These are phyloP conservation scores for Gisinianus flammeolus DNA, from an alignment of 2,888 invertebrate genomes.

Conservation along the genomic window DNA sequence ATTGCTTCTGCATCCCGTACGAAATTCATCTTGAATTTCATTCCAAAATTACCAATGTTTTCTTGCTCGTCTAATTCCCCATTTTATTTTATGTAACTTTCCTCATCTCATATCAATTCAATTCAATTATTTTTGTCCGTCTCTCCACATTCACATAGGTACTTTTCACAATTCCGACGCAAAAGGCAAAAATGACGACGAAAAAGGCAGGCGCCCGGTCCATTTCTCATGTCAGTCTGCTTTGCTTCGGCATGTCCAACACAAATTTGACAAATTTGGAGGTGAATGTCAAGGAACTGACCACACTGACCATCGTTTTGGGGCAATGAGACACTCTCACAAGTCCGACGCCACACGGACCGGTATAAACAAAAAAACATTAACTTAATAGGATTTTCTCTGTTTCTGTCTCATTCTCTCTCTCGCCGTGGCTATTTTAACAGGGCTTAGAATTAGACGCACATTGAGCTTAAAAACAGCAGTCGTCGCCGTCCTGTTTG, in stretches of 20 bases:
- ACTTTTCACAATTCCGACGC: background rate
- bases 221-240: background rate
- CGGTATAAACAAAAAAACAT: background rate
- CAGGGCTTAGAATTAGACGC: slow-evolving; percentile 5
- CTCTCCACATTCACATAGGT: background rate
- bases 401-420: background rate
- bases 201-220: too few species aligned
- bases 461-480: slow-evolving; percentile 7
- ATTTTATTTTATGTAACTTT: too few species aligned
- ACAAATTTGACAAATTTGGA: background rate
- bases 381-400: slow-evolving; percentile 7
- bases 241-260: background rate
- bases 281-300: too few species aligned
- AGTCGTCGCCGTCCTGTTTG: background rate
- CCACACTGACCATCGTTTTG: background rate
- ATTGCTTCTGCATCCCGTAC: too few species aligned
- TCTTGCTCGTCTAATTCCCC: too few species aligned
- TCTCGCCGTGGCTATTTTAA: background rate
- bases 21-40: too few species aligned
- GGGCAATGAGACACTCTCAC: background rate
- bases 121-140: too few species aligned
- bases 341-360: background rate
- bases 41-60: too few species aligned
- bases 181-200: too few species aligned
- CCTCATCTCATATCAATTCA: too few species aligned